Evolutionary conservation across 2,797 vertebrate genomes (phyloP), one percentile per base, ranked within the genome.

Genomic region (Anguilla obscura): DNA sequence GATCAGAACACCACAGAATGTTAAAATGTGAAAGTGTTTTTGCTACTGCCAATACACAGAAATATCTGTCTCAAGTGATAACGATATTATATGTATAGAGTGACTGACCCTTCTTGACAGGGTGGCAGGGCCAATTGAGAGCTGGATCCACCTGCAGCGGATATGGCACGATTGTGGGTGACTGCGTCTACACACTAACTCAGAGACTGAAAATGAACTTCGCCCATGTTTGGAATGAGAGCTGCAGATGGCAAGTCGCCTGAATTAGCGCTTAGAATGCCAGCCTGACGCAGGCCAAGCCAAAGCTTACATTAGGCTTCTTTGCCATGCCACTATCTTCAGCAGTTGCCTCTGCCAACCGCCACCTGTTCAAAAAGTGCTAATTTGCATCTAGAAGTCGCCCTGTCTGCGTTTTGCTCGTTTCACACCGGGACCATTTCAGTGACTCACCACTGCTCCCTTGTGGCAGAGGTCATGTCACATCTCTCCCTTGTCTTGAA

Each of bases 391-490:
- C 79, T 9, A 40, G 52, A 83, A 50, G 40, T 83, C 16, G 21
- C 18, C 16, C 18, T 14, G 40, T 27, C 52, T 33, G 12, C 30
- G 12, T 54, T 56, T 54, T 0, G 0, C 45, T 27, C 1, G 24
- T 84, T 24, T 52, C 50, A 14, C 80, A 52, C 45, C 21, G 12
- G 10, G 50, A 27, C 16, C 60, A 7, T 27, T 69, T 84, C 52
- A 88, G 16, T 74, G 58, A 74, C 83, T 88, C 82, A 60, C 66
- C 33, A 30, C 60, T 85, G 83, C 83, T 18, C 63, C 48, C 87
- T 85, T 27, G 48, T 74, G 87, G 18, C 18, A 30, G 48, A 85
- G 33, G 30, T 60, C 3, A 33, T 2, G n/a, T 30, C 82, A 14
- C 50, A 30, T 30, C 50, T 24, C 76, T 84, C 83, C 45, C 24